These are phyloP conservation scores for Rhadina sibilatrix DNA, from an alignment of 2,113 vertebrate genomes.

Conservation along the genomic window DNA sequence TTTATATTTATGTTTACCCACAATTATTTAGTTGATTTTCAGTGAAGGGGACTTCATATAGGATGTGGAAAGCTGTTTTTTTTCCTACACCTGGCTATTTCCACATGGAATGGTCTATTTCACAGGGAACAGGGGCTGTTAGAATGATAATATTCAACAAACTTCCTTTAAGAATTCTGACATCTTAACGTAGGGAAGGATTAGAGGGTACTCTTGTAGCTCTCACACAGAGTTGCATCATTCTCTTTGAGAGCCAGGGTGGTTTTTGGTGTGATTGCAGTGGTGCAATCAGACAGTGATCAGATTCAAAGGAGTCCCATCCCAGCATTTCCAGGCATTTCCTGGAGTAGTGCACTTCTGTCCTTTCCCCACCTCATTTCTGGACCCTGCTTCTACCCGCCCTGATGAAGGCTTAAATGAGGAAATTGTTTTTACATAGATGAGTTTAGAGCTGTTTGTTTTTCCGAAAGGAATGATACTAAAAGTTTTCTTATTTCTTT, in stretches of 20 bases:
- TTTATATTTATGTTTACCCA: not conserved
- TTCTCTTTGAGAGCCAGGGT: not conserved
- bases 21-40: not conserved
- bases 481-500: not conserved
- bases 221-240: not conserved
- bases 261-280: not conserved
- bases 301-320: constrained; percentile 1
- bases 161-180: not conserved
- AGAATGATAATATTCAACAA: not conserved
- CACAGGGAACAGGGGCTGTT: not conserved
- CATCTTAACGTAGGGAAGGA: not conserved
- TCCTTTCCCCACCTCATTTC: not conserved
- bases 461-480: not conserved
- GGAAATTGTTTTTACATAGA: not conserved
- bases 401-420: not conserved
- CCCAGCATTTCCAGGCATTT: constrained; percentile 54
- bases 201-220: not conserved
- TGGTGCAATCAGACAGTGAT: constrained; percentile 4
- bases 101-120: not conserved
- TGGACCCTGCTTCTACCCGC: constrained; percentile 35
- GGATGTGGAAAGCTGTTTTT: not conserved
- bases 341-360: constrained; percentile 25
- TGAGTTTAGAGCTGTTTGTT: not conserved
- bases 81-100: not conserved
- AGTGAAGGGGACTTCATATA: not conserved